These are phyloP conservation scores for Ophthalmolycus amberensis DNA, from an alignment of 2,113 vertebrate species.

Conservation along the genomic window DNA sequence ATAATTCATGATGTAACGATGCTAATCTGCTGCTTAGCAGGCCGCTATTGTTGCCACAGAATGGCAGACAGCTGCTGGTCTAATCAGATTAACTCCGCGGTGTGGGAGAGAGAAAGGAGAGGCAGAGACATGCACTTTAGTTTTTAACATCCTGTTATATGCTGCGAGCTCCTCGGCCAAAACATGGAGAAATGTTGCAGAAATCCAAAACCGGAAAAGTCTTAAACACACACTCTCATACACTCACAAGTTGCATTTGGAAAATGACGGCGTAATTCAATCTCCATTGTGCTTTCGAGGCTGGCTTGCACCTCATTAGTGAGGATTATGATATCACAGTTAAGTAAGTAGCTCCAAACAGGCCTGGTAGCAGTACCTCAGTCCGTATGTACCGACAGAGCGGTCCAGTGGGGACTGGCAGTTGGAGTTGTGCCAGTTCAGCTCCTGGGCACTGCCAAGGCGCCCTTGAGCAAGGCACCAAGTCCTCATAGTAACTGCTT, in stretches of 20 bases:
- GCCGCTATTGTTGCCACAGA: conserved; percentile 37
- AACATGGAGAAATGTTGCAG: not conserved
- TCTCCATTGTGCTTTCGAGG: conserved; percentile 6
- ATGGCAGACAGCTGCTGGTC: conserved; percentile 39
- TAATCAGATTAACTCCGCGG: conserved; percentile 52
- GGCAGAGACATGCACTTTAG: not conserved
- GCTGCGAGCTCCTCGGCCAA: not conserved
- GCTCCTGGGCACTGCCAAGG: no score
- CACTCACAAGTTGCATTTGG: not conserved
- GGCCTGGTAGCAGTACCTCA: no score
- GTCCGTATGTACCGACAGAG: no score
- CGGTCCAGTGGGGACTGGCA: no score
- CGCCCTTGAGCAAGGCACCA: no score
- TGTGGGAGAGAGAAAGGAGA: conserved; percentile 8
- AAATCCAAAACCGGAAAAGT: not conserved
- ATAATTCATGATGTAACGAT: conserved; percentile 54
- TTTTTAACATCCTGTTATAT: not conserved
- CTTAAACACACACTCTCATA: not conserved
- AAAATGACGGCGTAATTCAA: not conserved
- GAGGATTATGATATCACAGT: not conserved
- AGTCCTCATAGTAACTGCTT: no score
- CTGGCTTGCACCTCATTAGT: not conserved
- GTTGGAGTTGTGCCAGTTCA: no score
- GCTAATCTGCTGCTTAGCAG: conserved; percentile 45
- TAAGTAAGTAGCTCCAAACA: no score